Evolutionary conservation across 2,888 invertebrate species (phyloP).

Genomic region (Tachina grossa): DNA sequence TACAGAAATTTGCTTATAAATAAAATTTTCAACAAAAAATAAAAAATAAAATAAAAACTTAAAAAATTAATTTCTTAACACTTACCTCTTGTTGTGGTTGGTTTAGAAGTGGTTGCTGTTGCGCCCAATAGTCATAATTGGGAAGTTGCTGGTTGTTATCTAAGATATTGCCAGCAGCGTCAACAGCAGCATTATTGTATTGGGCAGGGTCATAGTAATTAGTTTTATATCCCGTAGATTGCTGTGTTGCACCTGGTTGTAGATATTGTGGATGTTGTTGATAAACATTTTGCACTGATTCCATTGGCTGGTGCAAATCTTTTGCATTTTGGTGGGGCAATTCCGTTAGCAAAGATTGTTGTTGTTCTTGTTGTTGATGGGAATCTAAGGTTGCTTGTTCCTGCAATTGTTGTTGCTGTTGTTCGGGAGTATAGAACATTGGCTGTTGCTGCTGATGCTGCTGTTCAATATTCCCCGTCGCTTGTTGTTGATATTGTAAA

Average conservation of each 20-base stretch:
- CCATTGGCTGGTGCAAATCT: constrained; percentile 50
- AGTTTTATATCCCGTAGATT: constrained; percentile 38
- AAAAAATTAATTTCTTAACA: background rate
- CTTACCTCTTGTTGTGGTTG: constrained; percentile 51
- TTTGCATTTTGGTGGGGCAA: constrained; percentile 27
- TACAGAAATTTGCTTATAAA: constrained; percentile 36
- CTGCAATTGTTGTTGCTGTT: constrained; percentile 59
- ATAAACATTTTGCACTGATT: constrained; percentile 49
- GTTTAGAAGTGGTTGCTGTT: constrained; percentile 59
- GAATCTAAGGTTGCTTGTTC: constrained; percentile 19
- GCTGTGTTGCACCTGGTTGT: constrained; percentile 54
- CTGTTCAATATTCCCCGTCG: constrained; percentile 60
- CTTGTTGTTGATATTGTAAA: constrained; percentile 77
- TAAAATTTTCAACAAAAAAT: constrained; percentile 34
- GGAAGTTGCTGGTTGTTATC: constrained; percentile 22
- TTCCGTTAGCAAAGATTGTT: constrained; percentile 45
- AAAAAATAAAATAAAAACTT: constrained; percentile 8
- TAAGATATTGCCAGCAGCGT: constrained; percentile 42
- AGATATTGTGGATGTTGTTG: constrained; percentile 71
- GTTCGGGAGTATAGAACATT: constrained; percentile 68
- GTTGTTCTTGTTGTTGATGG: constrained; percentile 20
- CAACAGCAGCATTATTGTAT: constrained; percentile 42
- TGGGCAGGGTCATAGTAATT: constrained; percentile 62
- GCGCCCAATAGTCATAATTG: constrained; percentile 77
- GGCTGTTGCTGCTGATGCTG: constrained; percentile 49